phyloP scores from a whole-genome alignment of 2,797 vertebrate species.

The Falco cherrug region DNA sequence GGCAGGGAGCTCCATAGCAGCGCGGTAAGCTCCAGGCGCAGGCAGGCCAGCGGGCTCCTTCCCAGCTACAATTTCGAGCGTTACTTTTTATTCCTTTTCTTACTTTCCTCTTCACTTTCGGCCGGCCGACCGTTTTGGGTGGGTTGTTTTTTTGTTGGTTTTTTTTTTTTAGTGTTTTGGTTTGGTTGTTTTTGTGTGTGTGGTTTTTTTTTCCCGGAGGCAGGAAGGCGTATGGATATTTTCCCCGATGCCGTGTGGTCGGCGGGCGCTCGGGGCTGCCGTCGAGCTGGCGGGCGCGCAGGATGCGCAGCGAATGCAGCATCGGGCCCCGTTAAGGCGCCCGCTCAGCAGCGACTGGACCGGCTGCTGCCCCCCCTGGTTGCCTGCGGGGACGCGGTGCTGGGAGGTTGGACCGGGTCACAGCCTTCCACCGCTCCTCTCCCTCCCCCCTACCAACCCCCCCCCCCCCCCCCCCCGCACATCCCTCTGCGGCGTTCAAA shows the following conservation, averaged over 20 bases:
- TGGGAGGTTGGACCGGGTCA: constrained; percentile 48
- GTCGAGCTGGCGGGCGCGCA: background rate
- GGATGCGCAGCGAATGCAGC: constrained; percentile 30
- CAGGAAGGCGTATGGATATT: background rate
- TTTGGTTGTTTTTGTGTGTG: background rate
- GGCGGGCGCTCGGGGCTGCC: background rate
- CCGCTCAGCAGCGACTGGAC: constrained; percentile 17
- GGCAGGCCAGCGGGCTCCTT: constrained; percentile 22
- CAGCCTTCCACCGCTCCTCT: constrained; percentile 27
- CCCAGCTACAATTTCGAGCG: constrained; percentile 24
- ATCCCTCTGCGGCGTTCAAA: constrained; percentile 31
- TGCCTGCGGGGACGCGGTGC: constrained; percentile 45
- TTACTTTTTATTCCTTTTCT: constrained; percentile 60
- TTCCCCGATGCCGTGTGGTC: background rate
- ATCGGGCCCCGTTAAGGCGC: constrained; percentile 13
- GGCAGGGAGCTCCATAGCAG: background rate
- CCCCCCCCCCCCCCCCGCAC: background rate
- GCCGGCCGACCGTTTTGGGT: background rate
- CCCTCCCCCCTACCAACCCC: background rate
- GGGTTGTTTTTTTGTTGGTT: background rate
- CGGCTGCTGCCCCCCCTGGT: constrained; percentile 47
- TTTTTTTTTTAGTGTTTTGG: background rate
- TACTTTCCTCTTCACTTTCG: constrained; percentile 51
- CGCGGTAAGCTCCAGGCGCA: background rate
- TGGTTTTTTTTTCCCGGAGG: background rate